A percentile compares a stretch with the other conserved stretches of the same genome.
These are phyloP conservation scores for Gadus macrocephalus DNA, from an alignment of 2,113 vertebrate species.

Conservation along the genomic window DNA sequence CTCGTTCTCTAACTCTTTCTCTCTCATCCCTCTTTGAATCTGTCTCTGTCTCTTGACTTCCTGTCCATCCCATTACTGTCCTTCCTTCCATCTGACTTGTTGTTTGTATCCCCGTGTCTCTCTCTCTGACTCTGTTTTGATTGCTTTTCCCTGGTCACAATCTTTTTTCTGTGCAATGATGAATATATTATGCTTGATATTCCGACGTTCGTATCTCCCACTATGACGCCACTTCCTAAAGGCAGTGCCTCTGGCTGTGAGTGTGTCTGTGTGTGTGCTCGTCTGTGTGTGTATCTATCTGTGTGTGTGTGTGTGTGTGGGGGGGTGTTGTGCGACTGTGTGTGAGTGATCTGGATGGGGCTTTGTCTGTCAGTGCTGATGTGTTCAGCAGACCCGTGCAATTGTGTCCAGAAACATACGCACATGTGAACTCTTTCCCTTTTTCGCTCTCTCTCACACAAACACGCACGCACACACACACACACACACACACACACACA, in stretches of 20 bases:
- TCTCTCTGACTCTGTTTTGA: too few relatives aligned
- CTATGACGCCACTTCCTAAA: conserved; percentile 19
- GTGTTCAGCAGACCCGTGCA: conserved; percentile 48
- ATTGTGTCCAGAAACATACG: conserved; percentile 7
- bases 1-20: conserved; percentile 9
- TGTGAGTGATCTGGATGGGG: conserved; percentile 12
- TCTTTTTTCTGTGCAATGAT: background rate
- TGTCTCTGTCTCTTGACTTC: background rate
- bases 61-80: background rate
- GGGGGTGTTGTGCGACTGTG: background rate
- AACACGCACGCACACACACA: too few relatives aligned
- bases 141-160: too few relatives aligned
- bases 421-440: background rate
- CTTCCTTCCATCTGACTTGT: background rate
- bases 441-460: background rate
- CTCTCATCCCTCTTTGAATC: background rate
- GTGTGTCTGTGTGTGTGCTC: conserved; percentile 5
- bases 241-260: conserved; percentile 11
- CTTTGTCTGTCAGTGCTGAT: conserved; percentile 46
- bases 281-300: conserved; percentile 6
- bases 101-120: background rate
- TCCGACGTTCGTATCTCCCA: background rate
- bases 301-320: conserved; percentile 18
- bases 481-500: conserved; percentile 3
- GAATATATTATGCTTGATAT: conserved; percentile 6